Evolutionary conservation across 2,797 vertebrate species (phyloP), one percentile per base, ranked within the genome.

Genomic region (Sitta carolinensis): DNA sequence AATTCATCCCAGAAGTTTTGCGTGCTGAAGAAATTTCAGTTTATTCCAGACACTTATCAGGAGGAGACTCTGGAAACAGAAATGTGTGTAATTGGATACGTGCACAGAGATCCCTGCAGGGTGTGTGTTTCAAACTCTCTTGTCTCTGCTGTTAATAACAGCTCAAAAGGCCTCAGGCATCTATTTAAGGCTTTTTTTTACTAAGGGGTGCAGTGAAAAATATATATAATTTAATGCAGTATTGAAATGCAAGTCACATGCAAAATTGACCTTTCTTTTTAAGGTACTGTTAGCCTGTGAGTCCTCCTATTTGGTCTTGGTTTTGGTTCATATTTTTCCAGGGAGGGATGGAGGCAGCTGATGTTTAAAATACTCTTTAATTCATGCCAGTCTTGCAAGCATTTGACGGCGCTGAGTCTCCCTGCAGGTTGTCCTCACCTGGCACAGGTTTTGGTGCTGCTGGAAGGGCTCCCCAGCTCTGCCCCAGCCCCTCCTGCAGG

Each of bases 121-220:
- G 91, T 69, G 84, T 89, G 82, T 95, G 59, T 96, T 96, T 81
- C 79, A 86, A 72, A 92, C 78, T 63, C 87, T 77, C 67, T 87
- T 81, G 73, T 83, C 75, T 94, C 34, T 91, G 88, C 84, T 90
- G 38, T 83, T 92, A 94, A 68, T 87, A 81, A 59, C 73, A 88
- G 62, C 66, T 91, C 66, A n/a, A 27, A 92, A 87, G 36, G 66
- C 84, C 87, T 91, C 90, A 76, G 66, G 63, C 92, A 45, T 88
- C 82, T 91, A 61, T 76, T 94, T 92, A 59, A 93, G 72, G 36
- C 10, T 74, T 90, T 89, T 8, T 89, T 91, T 89, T 74, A 64
- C 55, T 58, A 30, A 45, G 68, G 72, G 21, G 7, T 75, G 52
- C 62, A 87, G 70, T 29, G 66, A 81, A 63, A 94, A 90, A 70